Evolutionary conservation across 2,113 vertebrate species (phyloP).

Genomic region (Pseudolaguvia tuberculata): DNA sequence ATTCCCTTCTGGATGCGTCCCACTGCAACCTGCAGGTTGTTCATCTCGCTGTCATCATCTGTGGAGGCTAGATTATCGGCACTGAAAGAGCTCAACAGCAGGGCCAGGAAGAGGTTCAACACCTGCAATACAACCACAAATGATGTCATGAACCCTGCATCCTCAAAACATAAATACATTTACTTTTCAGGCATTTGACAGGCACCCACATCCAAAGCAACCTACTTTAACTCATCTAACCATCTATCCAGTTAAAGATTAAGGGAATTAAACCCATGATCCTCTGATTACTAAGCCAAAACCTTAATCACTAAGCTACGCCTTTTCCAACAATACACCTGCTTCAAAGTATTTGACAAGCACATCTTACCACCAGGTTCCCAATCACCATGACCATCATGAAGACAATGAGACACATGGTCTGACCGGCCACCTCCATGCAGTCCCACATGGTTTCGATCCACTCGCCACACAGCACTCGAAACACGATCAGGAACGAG

Average conservation of each 20-base stretch:
- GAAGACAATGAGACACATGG: slow-evolving; percentile 94
- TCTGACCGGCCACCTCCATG: slow-evolving; percentile 91
- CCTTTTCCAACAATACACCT: background rate
- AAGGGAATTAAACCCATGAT: no score
- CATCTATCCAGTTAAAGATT: no score
- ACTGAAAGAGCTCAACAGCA: slow-evolving; percentile 96
- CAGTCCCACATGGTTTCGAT: slow-evolving; percentile 99
- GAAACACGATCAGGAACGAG: slow-evolving; percentile 96
- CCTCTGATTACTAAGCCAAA: no score
- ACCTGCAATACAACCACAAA: slow-evolving; percentile 68
- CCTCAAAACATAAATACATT: no score
- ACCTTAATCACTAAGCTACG: no score
- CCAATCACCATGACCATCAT: slow-evolving; percentile 99
- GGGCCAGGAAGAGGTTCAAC: slow-evolving; percentile 93
- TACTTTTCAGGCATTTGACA: no score
- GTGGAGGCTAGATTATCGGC: slow-evolving; percentile 95
- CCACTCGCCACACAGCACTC: slow-evolving; percentile 95
- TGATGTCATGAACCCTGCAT: background rate
- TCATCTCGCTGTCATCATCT: slow-evolving; percentile 96
- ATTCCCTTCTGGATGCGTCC: slow-evolving; percentile 88
- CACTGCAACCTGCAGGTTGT: slow-evolving; percentile 94
- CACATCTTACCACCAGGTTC: slow-evolving; percentile 87
- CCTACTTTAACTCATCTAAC: no score
- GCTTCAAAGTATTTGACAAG: background rate
- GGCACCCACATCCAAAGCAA: no score